Evolutionary conservation across 2,888 invertebrate genomes (phyloP).

Genomic region (Euzophera pinguis): DNA sequence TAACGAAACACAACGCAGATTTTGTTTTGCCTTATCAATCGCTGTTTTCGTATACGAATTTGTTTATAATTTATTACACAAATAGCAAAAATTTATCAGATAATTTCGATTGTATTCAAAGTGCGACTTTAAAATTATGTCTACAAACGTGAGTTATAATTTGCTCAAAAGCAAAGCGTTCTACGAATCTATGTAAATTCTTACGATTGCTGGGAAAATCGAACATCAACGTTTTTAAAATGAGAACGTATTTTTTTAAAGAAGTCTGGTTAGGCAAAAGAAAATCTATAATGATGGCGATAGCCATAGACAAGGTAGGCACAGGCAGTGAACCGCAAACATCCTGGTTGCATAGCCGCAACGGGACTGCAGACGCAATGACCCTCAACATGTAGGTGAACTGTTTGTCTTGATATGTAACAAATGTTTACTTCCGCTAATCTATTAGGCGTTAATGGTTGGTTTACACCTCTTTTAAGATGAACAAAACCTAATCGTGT

Average conservation of each 20-base stretch:
- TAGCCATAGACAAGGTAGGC: constrained; percentile 9
- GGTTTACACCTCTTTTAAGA: too few species aligned
- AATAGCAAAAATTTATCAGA: too few species aligned
- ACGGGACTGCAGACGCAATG: constrained; percentile 12
- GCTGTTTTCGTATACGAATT: too few species aligned
- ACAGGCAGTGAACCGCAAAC: constrained; percentile 6
- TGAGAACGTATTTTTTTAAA: neutral
- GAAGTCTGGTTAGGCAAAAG: neutral
- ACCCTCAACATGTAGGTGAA: constrained; percentile 12
- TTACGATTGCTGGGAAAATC: neutral
- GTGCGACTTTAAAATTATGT: too few species aligned
- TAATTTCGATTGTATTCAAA: too few species aligned
- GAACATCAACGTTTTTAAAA: neutral
- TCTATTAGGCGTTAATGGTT: too few species aligned
- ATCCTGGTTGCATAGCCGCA: constrained; percentile 10
- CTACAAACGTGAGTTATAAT: too few species aligned
- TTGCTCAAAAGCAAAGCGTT: too few species aligned
- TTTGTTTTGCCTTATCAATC: too few species aligned
- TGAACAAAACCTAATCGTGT: too few species aligned
- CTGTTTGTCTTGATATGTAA: constrained; percentile 7
- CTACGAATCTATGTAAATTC: neutral
- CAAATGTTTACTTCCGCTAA: neutral
- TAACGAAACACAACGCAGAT: too few species aligned
- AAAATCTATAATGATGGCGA: constrained; percentile 1
- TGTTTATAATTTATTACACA: too few species aligned